Evolutionary conservation across 2,113 vertebrate species (phyloP).

Genomic region (Macroglossus sobrinus): DNA sequence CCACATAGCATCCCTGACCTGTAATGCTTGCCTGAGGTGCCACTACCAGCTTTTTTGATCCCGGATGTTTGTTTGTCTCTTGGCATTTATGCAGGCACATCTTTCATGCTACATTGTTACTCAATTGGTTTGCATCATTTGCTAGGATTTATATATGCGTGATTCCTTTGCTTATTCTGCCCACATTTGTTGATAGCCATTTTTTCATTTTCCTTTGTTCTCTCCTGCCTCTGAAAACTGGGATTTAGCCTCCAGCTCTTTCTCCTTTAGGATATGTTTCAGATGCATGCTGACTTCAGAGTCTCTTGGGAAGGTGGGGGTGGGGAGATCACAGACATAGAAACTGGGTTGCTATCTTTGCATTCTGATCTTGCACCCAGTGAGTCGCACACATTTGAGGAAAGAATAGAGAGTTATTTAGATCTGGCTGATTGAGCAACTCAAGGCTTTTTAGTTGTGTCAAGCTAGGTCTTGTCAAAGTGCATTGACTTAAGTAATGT

Average conservation of each 20-base stretch:
- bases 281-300: background rate
- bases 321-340: background rate
- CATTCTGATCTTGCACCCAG: slow-evolving; percentile 29
- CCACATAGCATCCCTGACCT: fast-evolving
- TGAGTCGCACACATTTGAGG: background rate
- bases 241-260: background rate
- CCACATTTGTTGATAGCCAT: background rate
- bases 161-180: background rate
- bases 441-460: background rate
- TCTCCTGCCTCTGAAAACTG: background rate
- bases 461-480: background rate
- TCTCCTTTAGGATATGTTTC: background rate
- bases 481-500: background rate
- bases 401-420: background rate
- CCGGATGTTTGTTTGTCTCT: too few species aligned
- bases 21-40: background rate
- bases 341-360: background rate
- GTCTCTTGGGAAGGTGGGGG: background rate
- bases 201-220: background rate
- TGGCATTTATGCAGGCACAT: background rate
- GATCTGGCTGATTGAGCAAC: background rate
- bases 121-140: background rate
- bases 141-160: background rate
- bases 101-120: background rate
- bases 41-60: background rate